phyloP scores from a whole-genome alignment of 1,140 invertebrate species.

The Orius laevigatus region DNA sequence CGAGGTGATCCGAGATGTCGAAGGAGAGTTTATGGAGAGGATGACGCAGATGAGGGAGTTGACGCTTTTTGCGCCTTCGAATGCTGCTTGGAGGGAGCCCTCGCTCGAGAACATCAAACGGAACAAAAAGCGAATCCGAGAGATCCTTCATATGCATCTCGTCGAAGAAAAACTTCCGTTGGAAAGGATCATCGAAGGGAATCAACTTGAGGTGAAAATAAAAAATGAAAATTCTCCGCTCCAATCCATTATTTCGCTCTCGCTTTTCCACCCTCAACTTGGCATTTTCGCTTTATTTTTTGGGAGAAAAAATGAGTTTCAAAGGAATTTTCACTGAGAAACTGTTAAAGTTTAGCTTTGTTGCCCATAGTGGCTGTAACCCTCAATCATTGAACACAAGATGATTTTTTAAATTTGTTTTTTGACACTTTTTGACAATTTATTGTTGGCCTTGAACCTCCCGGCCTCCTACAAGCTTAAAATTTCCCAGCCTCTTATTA shows the following conservation, averaged over 20 bases:
- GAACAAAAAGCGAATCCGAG: slow-evolving; percentile 34
- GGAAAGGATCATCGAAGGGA: slow-evolving; percentile 54
- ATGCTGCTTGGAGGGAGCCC: slow-evolving; percentile 57
- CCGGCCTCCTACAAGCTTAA: no score
- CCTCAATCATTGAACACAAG: no score
- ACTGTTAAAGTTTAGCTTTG: no score
- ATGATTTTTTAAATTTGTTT: no score
- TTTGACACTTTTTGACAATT: no score
- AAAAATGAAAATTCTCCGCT: no score
- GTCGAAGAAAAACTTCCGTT: slow-evolving; percentile 57
- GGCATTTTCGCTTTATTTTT: slow-evolving; percentile 1
- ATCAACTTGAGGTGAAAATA: slow-evolving; percentile 24
- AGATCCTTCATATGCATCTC: slow-evolving; percentile 63
- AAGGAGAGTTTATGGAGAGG: slow-evolving; percentile 51
- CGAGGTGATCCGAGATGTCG: slow-evolving; percentile 55
- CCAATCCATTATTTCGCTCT: neutral
- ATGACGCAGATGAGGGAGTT: slow-evolving; percentile 52
- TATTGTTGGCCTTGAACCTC: no score
- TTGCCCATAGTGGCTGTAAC: no score
- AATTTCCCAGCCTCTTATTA: no score
- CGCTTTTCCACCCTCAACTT: neutral
- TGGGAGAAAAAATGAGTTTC: no score
- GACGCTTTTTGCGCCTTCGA: slow-evolving; percentile 78
- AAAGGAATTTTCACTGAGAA: neutral
- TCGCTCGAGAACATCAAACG: slow-evolving; percentile 51